Base-by-base conservation (phyloP, 2,113 vertebrate genomes). In the Noctilio leporinus region DNA sequence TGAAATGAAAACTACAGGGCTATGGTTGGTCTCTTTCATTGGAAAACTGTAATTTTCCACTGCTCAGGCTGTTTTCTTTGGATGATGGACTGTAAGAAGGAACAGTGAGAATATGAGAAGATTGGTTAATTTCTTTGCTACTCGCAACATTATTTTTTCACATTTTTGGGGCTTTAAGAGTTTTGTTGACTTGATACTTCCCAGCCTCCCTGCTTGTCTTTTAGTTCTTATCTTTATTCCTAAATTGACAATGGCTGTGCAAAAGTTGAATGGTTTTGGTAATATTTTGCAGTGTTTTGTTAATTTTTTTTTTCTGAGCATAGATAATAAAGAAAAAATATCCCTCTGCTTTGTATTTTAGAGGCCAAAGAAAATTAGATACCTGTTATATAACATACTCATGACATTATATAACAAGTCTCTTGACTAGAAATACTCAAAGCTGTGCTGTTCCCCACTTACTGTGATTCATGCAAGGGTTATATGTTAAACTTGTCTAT, bases 11-110 rank as follows among this genome's bases (percentile, higher is more conserved):
- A 73, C 90, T 77, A 38, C 77, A 95, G 78, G 86, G 82, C 81
- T 73, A 70, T 75, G 62, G 49, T 94, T 96, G 94, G 90, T 93
- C 92, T 95, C 45, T 86, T 75, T 94, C 93, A 95, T 83, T 94
- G 86, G 88, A 96, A 96, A 97, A 95, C 40, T 95, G 89, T 93
- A 89, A 96, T 97, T 96, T 97, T 84, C 91, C 78, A 80, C 82
- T 38, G 78, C 75, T 64, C 62, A 64, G 72, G 67, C 78, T 96
- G 9, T 96, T 96, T 92, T 94, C 64, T 80, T 95, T 95, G 73
- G 82, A 89, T 57, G 91, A 93, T 83, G 75, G 96, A 65, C 67
- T 84, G 2, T 57, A 72, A 84, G 86, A 96, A 94, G 75, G 53
- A 95, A 69, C 16, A 78, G 55, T 53, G 57, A 93, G 92, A 93